Evolutionary conservation across 1,140 invertebrate genomes (phyloP), one percentile per base, ranked within the genome.

Genomic region (Cydia fagiglandana): DNA sequence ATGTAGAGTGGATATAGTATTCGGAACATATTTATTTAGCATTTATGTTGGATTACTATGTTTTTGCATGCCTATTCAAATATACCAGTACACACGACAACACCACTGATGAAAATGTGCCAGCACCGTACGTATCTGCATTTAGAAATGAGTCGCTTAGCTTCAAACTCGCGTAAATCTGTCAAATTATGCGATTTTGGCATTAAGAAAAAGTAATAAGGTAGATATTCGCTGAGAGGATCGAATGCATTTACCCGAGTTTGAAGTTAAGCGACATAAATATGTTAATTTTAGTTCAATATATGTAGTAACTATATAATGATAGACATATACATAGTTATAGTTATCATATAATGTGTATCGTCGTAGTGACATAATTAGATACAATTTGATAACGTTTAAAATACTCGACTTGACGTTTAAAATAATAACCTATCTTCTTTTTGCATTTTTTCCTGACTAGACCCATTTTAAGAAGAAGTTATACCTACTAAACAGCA

Each of bases 71-170:
- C 56, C 20, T 61, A 24, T 61, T 61, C 56, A 12, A 47, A 17
- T n/a, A 61, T 24, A 56, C n/a, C 56, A 61, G 56, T n/a, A 61
- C 56, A 61, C 56, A 61, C 10, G 56, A 61, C 56, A 61, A 24
- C 20, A 61, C 56, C 7, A 12, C 56, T 61, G 50, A 61, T 47
- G 53, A 61, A 61, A 61, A 24, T 24, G 20, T 61, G 20, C 56
- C 56, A 61, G 50, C 50, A 53, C 56, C 56, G 56, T 61, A 61
- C 56, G 56, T 61, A 61, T 15, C n/a, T 61, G 2, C 12, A 61
- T 24, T 24, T 61, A 61, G 0, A 53, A n/a, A 24, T 24, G 24
- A 24, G 24, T 24, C 24, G 24, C 24, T 24, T 24, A 24, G 2
- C 24, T 24, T 24, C 24, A 24, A 24, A 24, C 24, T 24, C 24